Evolutionary conservation across 2,888 invertebrate species (phyloP), one percentile per base, ranked within the genome.

Genomic region (Sphecodes monilicornis): DNA sequence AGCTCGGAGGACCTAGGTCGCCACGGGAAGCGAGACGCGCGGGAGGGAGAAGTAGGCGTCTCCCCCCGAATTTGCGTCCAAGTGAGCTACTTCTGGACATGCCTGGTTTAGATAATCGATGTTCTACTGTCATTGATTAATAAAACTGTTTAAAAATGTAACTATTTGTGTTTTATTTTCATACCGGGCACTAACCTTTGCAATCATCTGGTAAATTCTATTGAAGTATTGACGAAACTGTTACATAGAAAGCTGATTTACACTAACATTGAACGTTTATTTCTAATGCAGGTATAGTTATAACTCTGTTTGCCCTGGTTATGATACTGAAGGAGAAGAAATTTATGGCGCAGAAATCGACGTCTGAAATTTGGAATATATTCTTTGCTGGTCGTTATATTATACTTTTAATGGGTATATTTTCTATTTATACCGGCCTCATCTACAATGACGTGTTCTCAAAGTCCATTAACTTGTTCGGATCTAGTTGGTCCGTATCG

Each of bases 381-480:
- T 97, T 98, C 95, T 97, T 97, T 92, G 96, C 96, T 50, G 97
- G 97, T 11, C 96, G 98, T 18, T 98, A 98, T 94, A 97, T 98
- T 87, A 97, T 98, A 73, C 95, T 97, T 70, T 94, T 98, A 86
- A 98, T 98, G 97, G 97, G 97, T 3, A 80, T 96, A 16, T 98
- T 98, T 93, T 97, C 97, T 1, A 96, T 97, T 86, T 98, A 98
- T 95, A 97, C 97, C 39, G 97, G 97, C 46, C 91, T 97, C 69
- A 96, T 98, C 81, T 98, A 98, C 95, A 98, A 98, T 93, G 98
- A 98, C 92, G 92, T 97, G n/a, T 98, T 97, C 94, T 97, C 97
- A 60, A 97, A 97, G 92, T 96, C 97, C 4, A 89, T 97, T 89
- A 97, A 97, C 91, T 95, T 97, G 57, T 97, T 97, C 93, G 97